Evolutionary conservation across 1,140 invertebrate genomes (phyloP), one percentile per base, ranked within the genome.

Genomic region (Capitella teleta): DNA sequence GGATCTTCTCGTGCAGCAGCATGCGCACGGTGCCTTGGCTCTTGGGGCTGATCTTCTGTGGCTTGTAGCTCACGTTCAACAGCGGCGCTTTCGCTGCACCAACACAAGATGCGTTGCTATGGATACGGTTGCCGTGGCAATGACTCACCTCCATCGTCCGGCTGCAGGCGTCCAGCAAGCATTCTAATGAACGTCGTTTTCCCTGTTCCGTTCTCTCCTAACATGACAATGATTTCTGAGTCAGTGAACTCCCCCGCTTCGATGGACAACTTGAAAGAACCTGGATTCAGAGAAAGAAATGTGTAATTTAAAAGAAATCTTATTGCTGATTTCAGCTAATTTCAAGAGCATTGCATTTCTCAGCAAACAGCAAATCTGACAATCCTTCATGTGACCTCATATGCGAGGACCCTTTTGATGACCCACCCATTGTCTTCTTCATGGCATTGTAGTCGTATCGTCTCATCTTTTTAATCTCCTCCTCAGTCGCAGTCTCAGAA

Each of bases 121-220:
- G n/a, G n/a, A n/a, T n/a, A n/a, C n/a, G n/a, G n/a, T n/a, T n/a
- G n/a, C n/a, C n/a, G n/a, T n/a, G n/a, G n/a, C n/a, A n/a, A n/a
- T n/a, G n/a, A 14, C 52, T 64, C 70, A 82, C 81, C 82, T 63
- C 87, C 91, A 57, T 82, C 81, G 77, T 99, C 94, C 12, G 94
- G 85, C 59, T 85, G 77, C 56, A 98, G 75, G 64, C 91, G 87
- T 32, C 96, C 96, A 62, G 95, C 96, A 57, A 99, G 76, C 87
- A 99, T 91, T 63, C 91, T 79, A 64, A 99, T 99, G 61, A 99
- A 95, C 14, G 96, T 99, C 0, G 96, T 98, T 75, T 99, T 99
- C 38, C 96, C 96, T 40, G 96, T 99, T 55, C 96, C 96, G 77
- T 99, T 99, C 72, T 99, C 96, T 49, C 96, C 96, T 43, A 99